These are phyloP conservation scores for Ormyrus thymus DNA, from an alignment of 2,888 invertebrate species.

Conservation along the genomic window DNA sequence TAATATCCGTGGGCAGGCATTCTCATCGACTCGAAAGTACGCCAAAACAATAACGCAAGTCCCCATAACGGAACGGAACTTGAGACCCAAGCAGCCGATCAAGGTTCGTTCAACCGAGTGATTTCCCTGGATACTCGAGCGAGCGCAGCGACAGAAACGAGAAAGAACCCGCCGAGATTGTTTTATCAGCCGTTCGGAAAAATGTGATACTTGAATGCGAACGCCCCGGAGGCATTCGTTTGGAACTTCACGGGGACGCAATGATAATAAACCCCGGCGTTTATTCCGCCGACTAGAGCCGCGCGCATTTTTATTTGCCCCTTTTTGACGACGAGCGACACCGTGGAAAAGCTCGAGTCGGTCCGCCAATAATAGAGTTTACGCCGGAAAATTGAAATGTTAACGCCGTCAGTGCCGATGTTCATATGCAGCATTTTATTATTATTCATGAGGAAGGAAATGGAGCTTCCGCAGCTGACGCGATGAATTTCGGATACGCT, in stretches of 20 bases:
- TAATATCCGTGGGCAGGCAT: too few relatives aligned
- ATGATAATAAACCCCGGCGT: conserved; percentile 16
- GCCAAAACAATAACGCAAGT: too few relatives aligned
- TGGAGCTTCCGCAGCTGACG: neutral
- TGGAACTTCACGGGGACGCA: conserved; percentile 1
- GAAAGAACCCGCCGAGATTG: neutral
- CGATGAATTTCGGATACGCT: neutral
- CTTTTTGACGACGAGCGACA: neutral
- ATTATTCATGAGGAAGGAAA: neutral
- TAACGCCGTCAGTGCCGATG: neutral
- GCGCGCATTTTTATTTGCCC: conserved; percentile 22
- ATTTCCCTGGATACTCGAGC: neutral
- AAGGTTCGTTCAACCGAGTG: neutral
- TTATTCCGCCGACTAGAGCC: conserved; percentile 21
- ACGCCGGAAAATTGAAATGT: conserved; percentile 9
- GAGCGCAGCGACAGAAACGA: too few relatives aligned
- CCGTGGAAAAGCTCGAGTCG: conserved; percentile 2
- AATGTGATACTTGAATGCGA: conserved; percentile 12
- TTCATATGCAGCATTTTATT: neutral
- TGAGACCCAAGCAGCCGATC: too few relatives aligned
- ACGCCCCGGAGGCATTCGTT: conserved; percentile 9
- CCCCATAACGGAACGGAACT: too few relatives aligned
- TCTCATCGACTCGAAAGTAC: too few relatives aligned
- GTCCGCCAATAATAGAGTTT: conserved; percentile 28
- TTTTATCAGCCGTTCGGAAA: conserved; percentile 18